These are phyloP conservation scores for Helarctos malayanus DNA, from an alignment of 2,797 vertebrate genomes.

Conservation along the genomic window DNA sequence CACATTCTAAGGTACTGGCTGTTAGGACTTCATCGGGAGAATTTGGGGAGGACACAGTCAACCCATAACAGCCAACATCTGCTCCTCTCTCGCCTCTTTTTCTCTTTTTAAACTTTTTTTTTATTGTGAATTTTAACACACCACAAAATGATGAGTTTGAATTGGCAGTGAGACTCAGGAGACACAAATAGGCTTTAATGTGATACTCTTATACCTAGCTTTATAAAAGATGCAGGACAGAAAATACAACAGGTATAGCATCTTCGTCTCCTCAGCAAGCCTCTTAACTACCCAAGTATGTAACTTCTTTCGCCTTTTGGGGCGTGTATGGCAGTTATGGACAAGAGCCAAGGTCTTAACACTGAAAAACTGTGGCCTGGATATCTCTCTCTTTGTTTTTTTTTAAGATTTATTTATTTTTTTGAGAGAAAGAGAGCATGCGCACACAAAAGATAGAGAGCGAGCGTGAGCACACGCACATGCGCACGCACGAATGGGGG, in stretches of 20 bases:
- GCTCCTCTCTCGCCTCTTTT: not conserved
- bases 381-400: not conserved
- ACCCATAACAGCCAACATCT: not conserved
- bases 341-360: not conserved
- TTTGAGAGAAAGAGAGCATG: too few relatives aligned
- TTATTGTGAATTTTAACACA: not conserved
- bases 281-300: not conserved
- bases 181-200: not conserved
- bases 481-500: too few relatives aligned
- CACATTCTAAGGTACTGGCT: not conserved
- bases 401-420: too few relatives aligned
- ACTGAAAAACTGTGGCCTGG: not conserved
- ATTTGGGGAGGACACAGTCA: not conserved
- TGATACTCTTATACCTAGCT: not conserved
- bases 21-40: not conserved
- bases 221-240: not conserved
- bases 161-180: not conserved
- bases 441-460: too few relatives aligned
- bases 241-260: not conserved
- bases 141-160: conserved; percentile 16
- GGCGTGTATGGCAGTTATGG: not conserved
- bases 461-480: too few relatives aligned
- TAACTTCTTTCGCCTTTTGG: not conserved
- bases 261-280: not conserved
- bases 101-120: conserved; percentile 13